Percentiles rank a stretch among this genome's conserved stretches.
Evolutionary conservation across 2,888 invertebrate genomes (phyloP).

Genomic region (Drosophila borborema): DNA sequence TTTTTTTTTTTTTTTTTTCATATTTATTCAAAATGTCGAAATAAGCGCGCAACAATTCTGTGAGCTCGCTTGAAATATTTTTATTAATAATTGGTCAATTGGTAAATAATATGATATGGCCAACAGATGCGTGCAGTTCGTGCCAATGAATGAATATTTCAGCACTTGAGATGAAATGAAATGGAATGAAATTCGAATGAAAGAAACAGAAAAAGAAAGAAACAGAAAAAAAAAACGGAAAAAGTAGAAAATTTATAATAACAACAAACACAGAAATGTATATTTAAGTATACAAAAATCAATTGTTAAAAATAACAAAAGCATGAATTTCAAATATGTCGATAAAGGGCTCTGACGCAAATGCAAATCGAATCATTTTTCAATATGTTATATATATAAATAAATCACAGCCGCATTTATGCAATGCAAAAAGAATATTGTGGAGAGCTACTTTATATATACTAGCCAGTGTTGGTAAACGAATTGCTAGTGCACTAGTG

Average conservation of each 20-base stretch:
- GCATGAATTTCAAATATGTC: conserved; percentile 49
- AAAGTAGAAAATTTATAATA: conserved; percentile 18
- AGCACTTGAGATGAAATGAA: conserved; percentile 53
- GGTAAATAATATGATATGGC: conserved; percentile 49
- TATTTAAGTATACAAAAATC: conserved; percentile 50
- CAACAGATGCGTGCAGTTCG: conserved; percentile 66
- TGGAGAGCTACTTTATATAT: too few relatives aligned
- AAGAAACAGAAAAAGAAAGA: background rate
- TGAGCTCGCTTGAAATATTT: conserved; percentile 36
- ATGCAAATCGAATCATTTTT: conserved; percentile 53
- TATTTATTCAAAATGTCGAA: conserved; percentile 8
- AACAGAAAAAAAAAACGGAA: conserved; percentile 3
- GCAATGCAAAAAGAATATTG: conserved; percentile 20
- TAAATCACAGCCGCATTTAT: conserved; percentile 41
- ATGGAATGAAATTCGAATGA: conserved; percentile 36
- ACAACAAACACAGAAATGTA: conserved; percentile 18
- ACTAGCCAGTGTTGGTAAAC: background rate
- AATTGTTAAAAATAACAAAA: conserved; percentile 57
- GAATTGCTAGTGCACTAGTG: background rate
- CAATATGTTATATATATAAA: conserved; percentile 20
- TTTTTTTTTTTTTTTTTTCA: background rate
- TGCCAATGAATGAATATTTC: conserved; percentile 70
- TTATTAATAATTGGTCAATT: conserved; percentile 35
- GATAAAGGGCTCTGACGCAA: conserved; percentile 66
- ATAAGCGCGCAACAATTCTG: conserved; percentile 1